Conservation (phyloP, 2,797 vertebrate species). For the Labroides dimidiatus region DNA sequence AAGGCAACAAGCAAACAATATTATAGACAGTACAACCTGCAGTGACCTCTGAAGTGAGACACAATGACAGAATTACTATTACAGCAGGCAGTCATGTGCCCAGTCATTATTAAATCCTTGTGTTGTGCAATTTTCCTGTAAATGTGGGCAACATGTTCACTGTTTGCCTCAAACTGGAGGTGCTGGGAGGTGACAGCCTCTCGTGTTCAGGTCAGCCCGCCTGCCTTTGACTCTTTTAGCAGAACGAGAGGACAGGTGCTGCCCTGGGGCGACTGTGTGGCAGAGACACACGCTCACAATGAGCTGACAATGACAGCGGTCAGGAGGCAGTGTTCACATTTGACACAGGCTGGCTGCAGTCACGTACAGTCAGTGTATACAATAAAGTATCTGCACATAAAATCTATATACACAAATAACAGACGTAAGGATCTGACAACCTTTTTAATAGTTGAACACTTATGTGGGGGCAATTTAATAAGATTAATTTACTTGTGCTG, state of each 20-base stretch:
- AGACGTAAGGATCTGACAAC: background rate
- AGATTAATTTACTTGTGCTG: too few species aligned
- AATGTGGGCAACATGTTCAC: background rate
- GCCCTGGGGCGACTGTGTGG: slow-evolving; percentile 56
- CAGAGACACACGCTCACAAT: slow-evolving; percentile 31
- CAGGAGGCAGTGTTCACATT: slow-evolving; percentile 20
- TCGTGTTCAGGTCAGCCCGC: slow-evolving; percentile 47
- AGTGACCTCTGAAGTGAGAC: slow-evolving; percentile 30
- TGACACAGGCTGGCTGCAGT: slow-evolving; percentile 25
- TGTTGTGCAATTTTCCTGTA: background rate
- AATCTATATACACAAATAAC: background rate
- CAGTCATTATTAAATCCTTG: background rate
- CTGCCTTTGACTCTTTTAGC: slow-evolving; percentile 53
- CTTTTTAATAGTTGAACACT: background rate
- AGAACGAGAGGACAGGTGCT: slow-evolving; percentile 49
- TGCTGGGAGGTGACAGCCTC: slow-evolving; percentile 34
- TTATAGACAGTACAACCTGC: slow-evolving; percentile 21
- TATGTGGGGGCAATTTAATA: too few species aligned
- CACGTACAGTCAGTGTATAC: background rate
- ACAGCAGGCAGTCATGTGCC: slow-evolving; percentile 5
- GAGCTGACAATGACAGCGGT: slow-evolving; percentile 40
- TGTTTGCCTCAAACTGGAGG: slow-evolving; percentile 19
- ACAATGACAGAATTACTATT: slow-evolving; percentile 20
- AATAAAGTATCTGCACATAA: background rate
- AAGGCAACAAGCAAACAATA: background rate